Base-by-base conservation (phyloP, 2,113 vertebrate genomes). In the Eupsittula cactorum region DNA sequence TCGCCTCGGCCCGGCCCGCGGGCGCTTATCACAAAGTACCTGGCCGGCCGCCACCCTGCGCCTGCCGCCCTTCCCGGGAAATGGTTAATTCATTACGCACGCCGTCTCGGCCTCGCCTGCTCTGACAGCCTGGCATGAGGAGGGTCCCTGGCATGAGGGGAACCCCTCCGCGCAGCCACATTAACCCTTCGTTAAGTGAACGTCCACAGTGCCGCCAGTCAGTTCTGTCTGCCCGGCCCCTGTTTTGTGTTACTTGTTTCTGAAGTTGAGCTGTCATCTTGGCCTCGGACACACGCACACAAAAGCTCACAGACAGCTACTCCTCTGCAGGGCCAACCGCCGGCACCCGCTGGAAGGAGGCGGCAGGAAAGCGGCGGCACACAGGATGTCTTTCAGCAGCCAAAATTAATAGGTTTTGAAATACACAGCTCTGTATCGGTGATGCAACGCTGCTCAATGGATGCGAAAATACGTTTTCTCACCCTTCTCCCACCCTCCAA, bases 11-110 rank as follows among this genome's bases (percentile, higher is more conserved):
- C 95, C 11, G n/a, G 89, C 95, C 86, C 25, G 89, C 91, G 57
- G 92, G 96, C 74, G 96, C 97, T 96, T 95, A 96, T 94, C 98
- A 4, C 92, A 47, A 83, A 94, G 96, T 69, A 88, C 94, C 97
- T 97, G 98, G 98, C 97, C 75, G 9, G 27, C 59, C 14, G 97
- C 98, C 98, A 97, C 91, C 23, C 80, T 2, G 21, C 7, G 73
- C 90, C 86, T 82, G 94, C 97, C 13, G 84, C 94, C 95, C 97
- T 93, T 90, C 93, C 83, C 37, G 46, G 89, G 74, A 86, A 95
- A 96, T 90, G 95, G 96, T 82, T 89, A 94, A 93, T 94, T 91
- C 96, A 95, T 90, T 95, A 90, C 97, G 86, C 15, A 44, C 8
- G 50, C 85, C 87, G 64, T 57, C 87, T 95, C 21, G 73, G 87